Evolutionary conservation across 2,113 vertebrate species (phyloP).

Genomic region (Pseudopipra pipra): DNA sequence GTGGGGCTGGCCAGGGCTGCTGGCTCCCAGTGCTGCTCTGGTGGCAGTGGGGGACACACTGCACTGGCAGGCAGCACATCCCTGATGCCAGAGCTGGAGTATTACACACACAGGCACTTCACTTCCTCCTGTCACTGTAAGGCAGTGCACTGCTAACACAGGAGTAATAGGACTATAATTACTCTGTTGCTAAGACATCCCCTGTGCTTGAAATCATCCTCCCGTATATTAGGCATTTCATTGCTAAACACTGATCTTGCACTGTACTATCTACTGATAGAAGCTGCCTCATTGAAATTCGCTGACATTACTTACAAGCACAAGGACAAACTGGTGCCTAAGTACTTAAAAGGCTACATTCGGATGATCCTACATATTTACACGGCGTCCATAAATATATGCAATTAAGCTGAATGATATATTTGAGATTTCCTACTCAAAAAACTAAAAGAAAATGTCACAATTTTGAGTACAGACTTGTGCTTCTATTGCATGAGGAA

Average conservation of each 20-base stretch:
- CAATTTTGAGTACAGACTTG: background rate
- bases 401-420: background rate
- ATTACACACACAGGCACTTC: background rate
- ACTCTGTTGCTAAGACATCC: background rate
- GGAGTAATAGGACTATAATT: background rate
- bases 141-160: background rate
- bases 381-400: background rate
- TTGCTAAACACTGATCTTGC: background rate
- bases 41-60: background rate
- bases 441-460: background rate
- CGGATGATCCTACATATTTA: background rate
- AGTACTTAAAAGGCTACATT: background rate
- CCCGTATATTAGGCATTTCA: background rate
- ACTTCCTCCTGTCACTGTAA: background rate
- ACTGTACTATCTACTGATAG: background rate
- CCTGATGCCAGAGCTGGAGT: background rate
- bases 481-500: background rate
- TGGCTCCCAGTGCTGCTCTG: rapidly evolving
- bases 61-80: background rate
- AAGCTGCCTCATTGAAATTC: background rate
- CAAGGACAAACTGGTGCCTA: background rate
- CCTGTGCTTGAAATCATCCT: background rate
- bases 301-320: background rate
- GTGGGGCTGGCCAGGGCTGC: background rate
- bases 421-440: background rate